Evolutionary conservation across 2,113 vertebrate species (phyloP), one percentile per base, ranked within the genome.

Genomic region (Pelobates fuscus): DNA sequence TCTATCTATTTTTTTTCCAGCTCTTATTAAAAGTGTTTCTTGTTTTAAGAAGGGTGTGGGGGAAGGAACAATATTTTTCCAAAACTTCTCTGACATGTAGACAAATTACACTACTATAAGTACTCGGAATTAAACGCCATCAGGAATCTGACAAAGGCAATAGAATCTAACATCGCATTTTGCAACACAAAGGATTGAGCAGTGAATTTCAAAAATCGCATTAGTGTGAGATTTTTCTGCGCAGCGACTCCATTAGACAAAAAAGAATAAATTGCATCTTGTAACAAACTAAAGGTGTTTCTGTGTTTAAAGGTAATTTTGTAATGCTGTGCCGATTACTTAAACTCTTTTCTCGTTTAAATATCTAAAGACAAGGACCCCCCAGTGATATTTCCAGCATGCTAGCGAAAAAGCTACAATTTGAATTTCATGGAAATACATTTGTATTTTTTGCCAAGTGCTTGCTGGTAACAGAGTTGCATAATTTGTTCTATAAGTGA

Each of bases 311-410:
- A 88, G 89, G 91, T 87, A 93, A 93, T 92, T 92, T 92, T 88
- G 94, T 94, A 96, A 96, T 95, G 94, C 92, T 86, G 90, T 91
- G 92, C 89, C 94, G 93, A 94, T 97, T 96, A 96, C 94, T 89
- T 93, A 94, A 94, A 95, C 93, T 94, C 94, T 95, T 92, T 90
- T 93, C 94, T 93, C 90, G 93, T 95, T 95, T 93, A 93, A 95
- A 96, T 95, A 94, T 91, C 93, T 87, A 81, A 90, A 93, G 94
- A 93, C 93, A 90, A 75, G 92, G 93, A 91, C 93, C 93, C 93
- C 94, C 94, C 92, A 87, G 93, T 93, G 94, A 92, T 93, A 91
- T 91, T 92, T 93, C 93, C 91, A 94, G 86, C 93, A 92, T 94
- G 91, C 94, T 91, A 92, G 90, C 92, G 93, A 92, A 65, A n/a